phyloP scores from a whole-genome alignment of 2,888 invertebrate genomes.

The Serrognathus titanus region DNA sequence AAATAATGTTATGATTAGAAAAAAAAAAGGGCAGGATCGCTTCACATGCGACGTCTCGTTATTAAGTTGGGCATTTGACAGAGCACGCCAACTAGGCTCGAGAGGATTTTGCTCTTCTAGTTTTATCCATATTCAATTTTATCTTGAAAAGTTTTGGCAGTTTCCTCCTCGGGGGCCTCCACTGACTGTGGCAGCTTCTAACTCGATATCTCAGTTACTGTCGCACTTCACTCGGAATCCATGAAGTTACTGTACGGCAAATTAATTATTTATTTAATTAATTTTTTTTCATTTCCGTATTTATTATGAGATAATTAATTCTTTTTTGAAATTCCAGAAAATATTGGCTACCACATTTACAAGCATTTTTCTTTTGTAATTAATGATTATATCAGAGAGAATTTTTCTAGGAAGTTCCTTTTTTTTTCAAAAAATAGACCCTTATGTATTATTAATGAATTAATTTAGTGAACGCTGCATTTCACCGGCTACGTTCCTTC shows the following conservation, averaged over 20 bases:
- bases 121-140: constrained; percentile 49
- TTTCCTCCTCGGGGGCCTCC: constrained; percentile 21
- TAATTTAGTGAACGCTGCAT: too few relatives aligned
- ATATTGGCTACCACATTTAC: too few relatives aligned
- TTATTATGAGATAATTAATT: too few relatives aligned
- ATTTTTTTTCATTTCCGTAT: neutral
- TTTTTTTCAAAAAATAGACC: neutral
- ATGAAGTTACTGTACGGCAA: constrained; percentile 8
- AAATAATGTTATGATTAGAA: too few relatives aligned
- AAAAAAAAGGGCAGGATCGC: neutral
- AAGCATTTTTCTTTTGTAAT: too few relatives aligned
- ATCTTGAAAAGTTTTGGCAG: constrained; percentile 31
- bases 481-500: neutral
- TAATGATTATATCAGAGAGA: too few relatives aligned
- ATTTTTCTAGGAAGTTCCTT: too few relatives aligned
- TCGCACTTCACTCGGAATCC: neutral
- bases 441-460: too few relatives aligned
- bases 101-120: constrained; percentile 39
- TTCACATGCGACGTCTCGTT: constrained; percentile 24
- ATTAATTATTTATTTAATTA: constrained; percentile 16
- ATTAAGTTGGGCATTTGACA: constrained; percentile 35
- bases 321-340: too few relatives aligned
- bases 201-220: neutral
- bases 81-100: constrained; percentile 32
- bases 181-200: constrained; percentile 3